phyloP scores from a whole-genome alignment of 2,113 vertebrate genomes.

The Dasypus novemcinctus region DNA sequence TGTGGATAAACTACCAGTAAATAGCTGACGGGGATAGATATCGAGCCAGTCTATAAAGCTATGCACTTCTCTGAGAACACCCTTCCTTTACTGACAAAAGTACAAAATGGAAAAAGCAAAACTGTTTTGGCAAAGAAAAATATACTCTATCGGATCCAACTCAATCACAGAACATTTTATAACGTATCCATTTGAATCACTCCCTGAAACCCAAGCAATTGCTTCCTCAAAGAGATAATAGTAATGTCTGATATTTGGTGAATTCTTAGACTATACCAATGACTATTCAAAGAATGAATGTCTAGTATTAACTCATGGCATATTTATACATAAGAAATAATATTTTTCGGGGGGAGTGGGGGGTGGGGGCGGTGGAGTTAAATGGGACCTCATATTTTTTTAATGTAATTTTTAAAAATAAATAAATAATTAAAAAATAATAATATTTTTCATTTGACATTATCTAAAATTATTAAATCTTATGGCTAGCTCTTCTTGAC shows the following conservation, averaged over 20 bases:
- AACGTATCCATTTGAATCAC: not conserved
- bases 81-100: conserved; percentile 45
- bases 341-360: too few relatives aligned
- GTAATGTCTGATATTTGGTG: not conserved
- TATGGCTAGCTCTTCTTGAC: not conserved
- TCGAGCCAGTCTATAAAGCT: not conserved
- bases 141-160: not conserved
- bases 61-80: not conserved
- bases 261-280: not conserved
- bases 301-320: not conserved
- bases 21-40: conserved; percentile 9
- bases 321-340: not conserved
- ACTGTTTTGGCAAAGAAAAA: conserved; percentile 6
- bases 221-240: not conserved
- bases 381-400: too few relatives aligned
- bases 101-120: conserved; percentile 22
- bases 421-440: not conserved
- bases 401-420: too few relatives aligned
- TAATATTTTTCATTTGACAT: not conserved
- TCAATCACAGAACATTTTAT: not conserved
- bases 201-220: not conserved
- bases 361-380: too few relatives aligned
- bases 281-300: not conserved
- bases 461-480: not conserved
- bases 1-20: conserved; percentile 30